Evolutionary conservation across 2,113 vertebrate species (phyloP).

Genomic region (Egretta garzetta): DNA sequence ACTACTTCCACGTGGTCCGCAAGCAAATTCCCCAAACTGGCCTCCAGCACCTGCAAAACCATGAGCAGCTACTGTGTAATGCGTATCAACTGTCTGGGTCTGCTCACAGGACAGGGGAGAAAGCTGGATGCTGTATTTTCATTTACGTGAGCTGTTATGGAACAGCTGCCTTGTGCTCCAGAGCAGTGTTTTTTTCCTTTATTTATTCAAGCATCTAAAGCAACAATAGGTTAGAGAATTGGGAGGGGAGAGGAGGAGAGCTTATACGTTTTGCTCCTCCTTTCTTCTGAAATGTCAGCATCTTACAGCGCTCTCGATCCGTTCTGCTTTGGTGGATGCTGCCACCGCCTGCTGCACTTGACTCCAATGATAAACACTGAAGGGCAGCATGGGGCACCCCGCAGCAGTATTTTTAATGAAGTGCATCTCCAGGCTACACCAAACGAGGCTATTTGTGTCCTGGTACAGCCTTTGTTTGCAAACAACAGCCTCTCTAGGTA

Average conservation of each 20-base stretch:
- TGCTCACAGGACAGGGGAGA: not conserved
- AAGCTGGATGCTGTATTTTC: not conserved
- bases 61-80: not conserved
- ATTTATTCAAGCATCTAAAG: not conserved
- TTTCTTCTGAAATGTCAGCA: not conserved
- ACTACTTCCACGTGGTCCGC: not conserved
- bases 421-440: conserved; percentile 5
- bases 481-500: conserved; percentile 39
- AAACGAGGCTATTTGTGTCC: not conserved
- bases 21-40: not conserved
- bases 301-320: not conserved
- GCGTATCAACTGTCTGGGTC: not conserved
- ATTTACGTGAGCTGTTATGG: not conserved
- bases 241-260: not conserved
- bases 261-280: not conserved
- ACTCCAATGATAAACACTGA: not conserved
- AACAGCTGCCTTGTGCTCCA: not conserved
- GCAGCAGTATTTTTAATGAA: not conserved
- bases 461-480: conserved; percentile 27
- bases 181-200: not conserved
- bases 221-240: not conserved
- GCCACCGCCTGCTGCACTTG: rapidly evolving
- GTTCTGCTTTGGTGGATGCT: not conserved
- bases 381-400: not conserved
- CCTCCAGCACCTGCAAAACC: not conserved